Evolutionary conservation across 2,113 vertebrate genomes (phyloP).

Genomic region (Hyaena hyaena): DNA sequence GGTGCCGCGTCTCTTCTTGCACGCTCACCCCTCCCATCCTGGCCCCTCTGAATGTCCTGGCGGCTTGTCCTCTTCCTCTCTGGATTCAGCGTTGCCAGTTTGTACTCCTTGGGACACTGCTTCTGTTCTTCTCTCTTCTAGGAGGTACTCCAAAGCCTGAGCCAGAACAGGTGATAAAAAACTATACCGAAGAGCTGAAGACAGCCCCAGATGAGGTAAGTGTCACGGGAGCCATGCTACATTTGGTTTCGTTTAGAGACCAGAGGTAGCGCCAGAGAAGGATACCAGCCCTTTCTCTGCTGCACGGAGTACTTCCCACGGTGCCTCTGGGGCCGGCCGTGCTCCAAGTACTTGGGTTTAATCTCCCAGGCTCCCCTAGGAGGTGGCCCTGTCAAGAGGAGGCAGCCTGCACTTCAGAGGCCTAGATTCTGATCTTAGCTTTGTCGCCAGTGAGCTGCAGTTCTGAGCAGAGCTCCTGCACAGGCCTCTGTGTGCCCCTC

Average conservation of each 20-base stretch:
- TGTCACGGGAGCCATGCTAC: accelerated
- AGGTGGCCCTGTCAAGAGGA: background rate
- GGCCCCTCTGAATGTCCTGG: conserved; percentile 38
- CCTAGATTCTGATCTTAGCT: background rate
- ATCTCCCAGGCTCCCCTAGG: background rate
- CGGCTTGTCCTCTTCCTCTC: conserved; percentile 69
- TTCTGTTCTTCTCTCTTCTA: conserved; percentile 64
- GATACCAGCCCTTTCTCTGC: background rate
- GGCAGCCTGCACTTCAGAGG: background rate
- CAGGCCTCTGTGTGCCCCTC: background rate
- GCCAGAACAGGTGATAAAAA: conserved; percentile 88
- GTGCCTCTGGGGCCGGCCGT: background rate
- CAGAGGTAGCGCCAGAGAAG: background rate
- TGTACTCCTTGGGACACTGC: accelerated
- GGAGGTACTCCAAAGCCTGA: conserved; percentile 69
- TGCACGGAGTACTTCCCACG: background rate
- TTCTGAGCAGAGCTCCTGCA: background rate
- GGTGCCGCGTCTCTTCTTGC: background rate
- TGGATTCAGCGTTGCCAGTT: background rate
- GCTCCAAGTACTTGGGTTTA: background rate
- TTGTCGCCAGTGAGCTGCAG: background rate
- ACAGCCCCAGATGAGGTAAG: conserved; percentile 85
- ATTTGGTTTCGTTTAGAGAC: background rate
- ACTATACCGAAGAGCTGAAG: conserved; percentile 86
- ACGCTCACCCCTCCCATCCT: conserved; percentile 25